Evolutionary conservation across 2,113 vertebrate genomes (phyloP).

Genomic region (Salvelinus namaycush): DNA sequence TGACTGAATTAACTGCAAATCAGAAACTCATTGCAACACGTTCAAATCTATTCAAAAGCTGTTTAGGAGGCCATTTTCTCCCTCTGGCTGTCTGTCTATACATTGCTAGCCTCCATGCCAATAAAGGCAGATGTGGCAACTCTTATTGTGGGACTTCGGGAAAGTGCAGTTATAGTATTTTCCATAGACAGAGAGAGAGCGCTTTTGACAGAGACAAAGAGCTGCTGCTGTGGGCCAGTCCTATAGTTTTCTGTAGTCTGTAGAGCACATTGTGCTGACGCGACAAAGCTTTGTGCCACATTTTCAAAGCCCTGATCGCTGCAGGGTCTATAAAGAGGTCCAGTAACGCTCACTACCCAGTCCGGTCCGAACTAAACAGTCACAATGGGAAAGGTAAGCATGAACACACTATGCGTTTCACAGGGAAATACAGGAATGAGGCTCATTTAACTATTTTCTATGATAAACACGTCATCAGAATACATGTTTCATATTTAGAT

Average conservation of each 20-base stretch:
- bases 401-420: neutral
- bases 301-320: slow-evolving; percentile 64
- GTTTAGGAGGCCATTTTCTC: too few relatives aligned
- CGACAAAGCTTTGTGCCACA: slow-evolving; percentile 60
- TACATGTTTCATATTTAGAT: too few relatives aligned
- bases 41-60: neutral
- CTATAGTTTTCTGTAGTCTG: slow-evolving; percentile 52
- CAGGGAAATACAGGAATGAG: neutral
- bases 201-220: slow-evolving; percentile 65
- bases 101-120: slow-evolving; percentile 35
- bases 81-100: neutral
- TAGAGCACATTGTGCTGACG: slow-evolving; percentile 69
- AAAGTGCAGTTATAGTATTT: slow-evolving; percentile 71
- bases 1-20: too few relatives aligned
- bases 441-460: neutral
- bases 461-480: too few relatives aligned
- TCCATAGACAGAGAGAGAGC: slow-evolving; percentile 48
- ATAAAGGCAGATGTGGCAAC: slow-evolving; percentile 66
- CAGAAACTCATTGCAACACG: neutral
- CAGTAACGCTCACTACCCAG: slow-evolving; percentile 34
- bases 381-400: slow-evolving; percentile 76
- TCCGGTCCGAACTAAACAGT: slow-evolving; percentile 54
- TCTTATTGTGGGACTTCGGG: slow-evolving; percentile 55
- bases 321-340: slow-evolving; percentile 71
- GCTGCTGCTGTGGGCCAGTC: slow-evolving; percentile 44